Evolutionary conservation across 1,140 invertebrate species (phyloP), one percentile per base, ranked within the genome.

Genomic region (Plectrocnemia conspersa): DNA sequence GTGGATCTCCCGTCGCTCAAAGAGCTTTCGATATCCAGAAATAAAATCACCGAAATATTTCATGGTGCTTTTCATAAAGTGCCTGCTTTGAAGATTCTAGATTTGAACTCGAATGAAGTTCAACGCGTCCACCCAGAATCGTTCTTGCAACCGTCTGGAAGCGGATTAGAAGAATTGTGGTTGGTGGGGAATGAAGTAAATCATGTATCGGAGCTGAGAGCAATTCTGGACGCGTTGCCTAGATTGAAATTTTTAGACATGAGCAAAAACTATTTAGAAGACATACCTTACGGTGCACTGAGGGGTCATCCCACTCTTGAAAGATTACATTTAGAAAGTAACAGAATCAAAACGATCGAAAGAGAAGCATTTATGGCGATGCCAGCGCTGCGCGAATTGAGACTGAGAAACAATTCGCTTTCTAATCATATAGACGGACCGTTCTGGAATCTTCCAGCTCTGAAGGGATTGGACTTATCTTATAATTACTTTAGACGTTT

Each of bases 391-490:
- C 74, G 86, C 42, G 89, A 92, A 68, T 72, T 93, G 15, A 76
- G 87, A 59, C 72, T 92, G 45, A 79, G 80, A 40, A 89, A 91
- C 63, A 91, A 91, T 66, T 88, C 85, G 3, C 66, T 90, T 13
- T 79, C 79, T 1, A 81, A 84, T 61, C 73, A 76, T 9, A 71
- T 75, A 52, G 79, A 80, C 49, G 71, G 79, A 54, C 85, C 87
- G 1, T 83, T 86, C 63, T 91, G 87, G 87, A 86, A 90, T 73
- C 70, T 91, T 10, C 88, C 88, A 1, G 79, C 82, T 5, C 71
- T 91, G 2, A 90, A 90, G 71, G 86, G 88, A 0, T 69, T 94
- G 36, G 89, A 93, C 73, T 68, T 93, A 22, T 85, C 87, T 0
- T 74, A 77, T 29, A 93, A 93, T 64, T 82, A 83, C 52, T 85